Conservation (phyloP, 2,113 vertebrate genomes). For the Apteryx owenii region DNA sequence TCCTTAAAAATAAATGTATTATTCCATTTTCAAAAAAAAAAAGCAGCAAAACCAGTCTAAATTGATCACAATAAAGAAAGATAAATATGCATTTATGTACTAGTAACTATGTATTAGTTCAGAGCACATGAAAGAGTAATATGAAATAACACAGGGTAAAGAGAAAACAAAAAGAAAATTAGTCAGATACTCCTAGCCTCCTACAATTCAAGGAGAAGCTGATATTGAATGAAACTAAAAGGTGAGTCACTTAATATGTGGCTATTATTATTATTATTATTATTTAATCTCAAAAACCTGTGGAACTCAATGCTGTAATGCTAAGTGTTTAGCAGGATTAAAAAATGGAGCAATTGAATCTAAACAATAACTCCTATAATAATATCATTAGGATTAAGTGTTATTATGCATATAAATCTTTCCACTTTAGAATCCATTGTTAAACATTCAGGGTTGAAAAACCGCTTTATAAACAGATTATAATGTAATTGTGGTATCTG, state of each 20-base stretch:
- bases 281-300: neutral
- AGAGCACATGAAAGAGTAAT: neutral
- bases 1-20: neutral
- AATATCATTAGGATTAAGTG: neutral
- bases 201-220: neutral
- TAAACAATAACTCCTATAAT: neutral
- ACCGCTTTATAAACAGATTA: neutral
- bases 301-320: neutral
- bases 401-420: neutral
- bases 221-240: neutral
- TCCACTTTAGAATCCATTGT: neutral
- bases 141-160: neutral
- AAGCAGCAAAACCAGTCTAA: too few species aligned
- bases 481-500: neutral
- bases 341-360: neutral
- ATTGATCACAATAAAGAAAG: neutral
- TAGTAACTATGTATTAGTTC: neutral
- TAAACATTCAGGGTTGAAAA: neutral
- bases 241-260: neutral
- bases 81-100: neutral
- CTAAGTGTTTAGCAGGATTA: neutral
- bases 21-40: neutral
- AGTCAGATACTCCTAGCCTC: neutral
- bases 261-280: neutral
- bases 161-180: neutral